Evolutionary conservation across 2,888 invertebrate genomes (phyloP), one percentile per base, ranked within the genome.

Genomic region (Sphaerophoria taeniata): DNA sequence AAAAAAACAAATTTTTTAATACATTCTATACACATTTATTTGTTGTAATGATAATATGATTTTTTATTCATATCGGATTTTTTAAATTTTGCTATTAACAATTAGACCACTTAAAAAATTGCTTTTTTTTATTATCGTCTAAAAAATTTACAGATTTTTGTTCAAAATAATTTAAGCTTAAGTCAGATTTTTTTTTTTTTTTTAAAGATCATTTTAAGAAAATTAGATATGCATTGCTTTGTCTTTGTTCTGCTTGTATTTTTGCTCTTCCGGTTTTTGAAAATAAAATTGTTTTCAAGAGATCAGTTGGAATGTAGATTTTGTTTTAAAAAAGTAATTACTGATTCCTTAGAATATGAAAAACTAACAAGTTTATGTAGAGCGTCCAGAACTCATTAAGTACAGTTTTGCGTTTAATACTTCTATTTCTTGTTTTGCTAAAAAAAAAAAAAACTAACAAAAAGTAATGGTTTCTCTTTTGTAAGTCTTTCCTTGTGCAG

Each of bases 201-300:
- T 72, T 31, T 49, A 69, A 53, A 36, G 6, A 11, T 61, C 24
- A 33, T 31, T 58, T 12, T 31, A 72, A 51, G 73, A 72, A 85
- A 80, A 80, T 71, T 56, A 81, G 85, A 85, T 81, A 85, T 85
- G 85, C 85, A 85, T 85, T 81, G 81, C 76, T 85, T 73, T 85
- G 76, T 77, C 71, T 75, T 60, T 67, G 63, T 76, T 73, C 56
- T 49, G 47, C 61, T 75, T 55, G 11, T 43, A 12, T 70, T 6
- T 34, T 65, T 65, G 12, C 53, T 51, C 36, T 9, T 47, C 7
- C 7, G 0, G 31, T 33, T 31, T 69, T 24, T 4, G 24, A 24
- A 24, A 24, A 24, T 24, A 24, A 24, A 2, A 24, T 24, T 24
- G 24, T 16, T 53, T 11, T 47, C 11, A 24, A 56, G 81, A 76